Conservation (phyloP, 1,140 invertebrate genomes). For the Yoshiicerus persimilis region DNA sequence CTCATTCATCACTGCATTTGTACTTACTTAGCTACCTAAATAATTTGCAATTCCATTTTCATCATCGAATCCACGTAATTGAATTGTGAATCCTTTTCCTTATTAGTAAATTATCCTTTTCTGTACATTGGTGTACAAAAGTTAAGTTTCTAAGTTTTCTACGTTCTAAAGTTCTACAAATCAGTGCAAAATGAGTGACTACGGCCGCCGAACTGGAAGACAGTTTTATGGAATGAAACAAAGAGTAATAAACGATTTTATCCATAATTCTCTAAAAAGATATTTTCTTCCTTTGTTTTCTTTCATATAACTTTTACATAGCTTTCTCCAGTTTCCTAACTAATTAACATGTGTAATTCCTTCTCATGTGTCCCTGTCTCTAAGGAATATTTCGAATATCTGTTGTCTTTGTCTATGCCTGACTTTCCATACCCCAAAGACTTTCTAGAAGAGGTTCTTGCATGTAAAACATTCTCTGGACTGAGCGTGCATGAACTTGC, state of each 20-base stretch:
- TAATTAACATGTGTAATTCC: neutral
- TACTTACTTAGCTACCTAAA: neutral
- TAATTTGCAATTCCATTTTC: no score
- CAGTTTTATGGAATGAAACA: conserved; percentile 42
- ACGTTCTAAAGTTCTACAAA: neutral
- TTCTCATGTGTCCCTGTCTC: neutral
- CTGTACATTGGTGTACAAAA: neutral
- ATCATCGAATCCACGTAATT: neutral
- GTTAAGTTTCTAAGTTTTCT: neutral
- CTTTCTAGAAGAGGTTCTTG: neutral
- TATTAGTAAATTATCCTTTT: neutral
- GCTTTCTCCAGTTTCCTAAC: neutral
- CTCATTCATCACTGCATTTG: neutral
- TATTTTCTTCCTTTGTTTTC: neutral
- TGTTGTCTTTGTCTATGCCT: neutral
- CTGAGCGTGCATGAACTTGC: neutral
- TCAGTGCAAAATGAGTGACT: conserved; percentile 19
- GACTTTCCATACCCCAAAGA: neutral
- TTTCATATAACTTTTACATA: neutral
- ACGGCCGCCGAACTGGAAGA: conserved; percentile 11
- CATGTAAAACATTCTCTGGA: neutral
- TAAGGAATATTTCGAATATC: neutral
- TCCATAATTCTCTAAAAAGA: neutral
- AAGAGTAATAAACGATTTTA: conserved; percentile 30
- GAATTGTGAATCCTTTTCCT: no score